Percentiles rank a stretch among this genome's conserved stretches.
These are phyloP conservation scores for Notocelia uddmanniana DNA, from an alignment of 2,888 invertebrate genomes.

Conservation along the genomic window DNA sequence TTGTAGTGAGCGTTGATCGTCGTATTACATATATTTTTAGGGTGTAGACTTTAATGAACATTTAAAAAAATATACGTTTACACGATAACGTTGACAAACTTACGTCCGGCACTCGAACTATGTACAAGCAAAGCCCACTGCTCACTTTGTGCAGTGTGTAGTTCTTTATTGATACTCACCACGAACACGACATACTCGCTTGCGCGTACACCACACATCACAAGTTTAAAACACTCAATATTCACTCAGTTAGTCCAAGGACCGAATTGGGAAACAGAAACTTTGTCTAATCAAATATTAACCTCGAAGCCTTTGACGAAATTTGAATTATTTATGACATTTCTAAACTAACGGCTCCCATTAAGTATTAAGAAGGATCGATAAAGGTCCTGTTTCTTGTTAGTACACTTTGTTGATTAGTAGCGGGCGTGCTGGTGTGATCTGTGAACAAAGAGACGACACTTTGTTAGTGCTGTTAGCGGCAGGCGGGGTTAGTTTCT, in stretches of 20 bases:
- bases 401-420: conserved; percentile 30
- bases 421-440: conserved; percentile 53
- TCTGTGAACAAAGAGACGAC: conserved; percentile 81
- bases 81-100: too few relatives aligned
- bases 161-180: conserved; percentile 28
- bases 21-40: background rate
- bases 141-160: background rate
- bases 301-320: conserved; percentile 34
- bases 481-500: conserved; percentile 63
- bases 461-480: conserved; percentile 78
- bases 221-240: conserved; percentile 40
- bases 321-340: conserved; percentile 41
- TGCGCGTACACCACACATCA: conserved; percentile 34
- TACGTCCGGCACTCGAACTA: too few relatives aligned
- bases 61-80: background rate
- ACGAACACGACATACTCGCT: conserved; percentile 31
- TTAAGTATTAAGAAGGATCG: conserved; percentile 26
- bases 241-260: conserved; percentile 39
- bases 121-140: background rate
- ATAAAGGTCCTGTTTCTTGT: conserved; percentile 35
- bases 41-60: background rate
- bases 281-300: conserved; percentile 42
- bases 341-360: conserved; percentile 30
- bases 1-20: background rate
- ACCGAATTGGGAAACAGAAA: conserved; percentile 38